Percentiles rank a stretch among this genome's conserved stretches.
Evolutionary conservation across 2,797 vertebrate species (phyloP).

Genomic region (Todus mexicanus): DNA sequence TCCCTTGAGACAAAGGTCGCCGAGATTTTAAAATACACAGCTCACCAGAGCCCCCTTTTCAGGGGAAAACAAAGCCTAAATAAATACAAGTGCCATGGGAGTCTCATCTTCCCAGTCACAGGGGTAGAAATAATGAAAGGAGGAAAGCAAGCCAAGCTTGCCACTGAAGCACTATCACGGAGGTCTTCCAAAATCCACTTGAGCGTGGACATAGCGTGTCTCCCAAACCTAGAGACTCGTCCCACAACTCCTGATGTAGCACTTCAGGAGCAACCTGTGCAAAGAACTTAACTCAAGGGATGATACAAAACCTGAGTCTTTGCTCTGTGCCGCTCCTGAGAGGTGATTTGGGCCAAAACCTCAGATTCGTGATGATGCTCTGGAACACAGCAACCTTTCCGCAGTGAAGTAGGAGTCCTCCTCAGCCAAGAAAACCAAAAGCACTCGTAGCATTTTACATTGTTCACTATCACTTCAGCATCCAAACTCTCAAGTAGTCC

Average conservation of each 20-base stretch:
- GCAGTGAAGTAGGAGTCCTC: neutral
- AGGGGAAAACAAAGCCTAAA: conserved; percentile 35
- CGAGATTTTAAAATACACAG: conserved; percentile 26
- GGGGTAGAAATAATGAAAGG: neutral
- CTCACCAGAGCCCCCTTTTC: conserved; percentile 6
- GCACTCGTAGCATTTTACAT: neutral
- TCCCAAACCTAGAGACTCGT: neutral
- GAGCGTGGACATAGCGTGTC: fast-evolving
- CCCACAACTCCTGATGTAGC: neutral
- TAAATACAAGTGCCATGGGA: conserved; percentile 29
- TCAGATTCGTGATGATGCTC: neutral
- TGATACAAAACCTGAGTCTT: neutral
- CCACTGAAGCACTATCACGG: fast-evolving
- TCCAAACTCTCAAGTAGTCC: neutral
- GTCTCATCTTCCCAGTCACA: neutral
- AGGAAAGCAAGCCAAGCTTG: neutral
- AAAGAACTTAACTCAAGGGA: neutral
- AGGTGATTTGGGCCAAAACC: neutral
- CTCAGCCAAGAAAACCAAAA: neutral
- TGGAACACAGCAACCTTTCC: neutral
- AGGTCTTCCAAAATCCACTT: neutral
- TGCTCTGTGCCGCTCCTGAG: neutral
- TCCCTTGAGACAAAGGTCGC: conserved; percentile 14
- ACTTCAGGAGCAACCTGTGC: neutral
- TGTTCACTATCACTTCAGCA: neutral